Percentiles rank a stretch among this genome's conserved stretches.
phyloP scores from a whole-genome alignment of 2,888 invertebrate species.

The Mythimna albipuncta region DNA sequence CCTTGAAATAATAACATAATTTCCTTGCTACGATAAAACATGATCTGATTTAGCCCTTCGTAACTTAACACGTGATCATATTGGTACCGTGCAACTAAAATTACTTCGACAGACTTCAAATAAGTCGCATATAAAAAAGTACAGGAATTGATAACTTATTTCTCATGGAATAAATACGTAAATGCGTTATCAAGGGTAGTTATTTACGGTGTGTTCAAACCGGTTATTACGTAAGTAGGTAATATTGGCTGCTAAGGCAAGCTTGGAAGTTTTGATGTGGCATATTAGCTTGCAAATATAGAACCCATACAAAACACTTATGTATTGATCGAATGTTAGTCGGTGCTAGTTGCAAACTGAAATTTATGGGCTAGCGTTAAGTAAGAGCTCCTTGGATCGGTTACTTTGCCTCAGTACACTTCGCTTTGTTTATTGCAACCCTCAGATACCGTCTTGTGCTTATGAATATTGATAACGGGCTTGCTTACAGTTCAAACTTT shows the following conservation, averaged over 20 bases:
- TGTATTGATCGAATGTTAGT: conserved; percentile 87
- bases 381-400: conserved; percentile 83
- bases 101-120: conserved; percentile 29
- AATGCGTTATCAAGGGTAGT: conserved; percentile 48
- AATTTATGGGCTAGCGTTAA: conserved; percentile 87
- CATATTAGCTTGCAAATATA: conserved; percentile 89
- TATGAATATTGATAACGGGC: conserved; percentile 89
- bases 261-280: conserved; percentile 86
- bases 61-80: conserved; percentile 80
- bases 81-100: conserved; percentile 71
- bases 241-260: conserved; percentile 83
- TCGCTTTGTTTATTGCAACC: conserved; percentile 87
- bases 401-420: conserved; percentile 81
- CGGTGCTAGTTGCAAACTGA: conserved; percentile 89
- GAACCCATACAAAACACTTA: conserved; percentile 89
- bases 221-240: conserved; percentile 76
- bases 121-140: conserved; percentile 4
- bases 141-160: conserved; percentile 37
- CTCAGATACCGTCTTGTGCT: conserved; percentile 84
- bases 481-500: conserved; percentile 83
- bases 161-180: conserved; percentile 52
- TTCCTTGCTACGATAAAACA: conserved; percentile 69
- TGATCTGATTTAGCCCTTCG: conserved; percentile 77
- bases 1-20: conserved; percentile 65
- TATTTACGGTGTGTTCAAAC: conserved; percentile 51